phyloP scores from a whole-genome alignment of 2,888 invertebrate genomes.

The Heliconius sara region DNA sequence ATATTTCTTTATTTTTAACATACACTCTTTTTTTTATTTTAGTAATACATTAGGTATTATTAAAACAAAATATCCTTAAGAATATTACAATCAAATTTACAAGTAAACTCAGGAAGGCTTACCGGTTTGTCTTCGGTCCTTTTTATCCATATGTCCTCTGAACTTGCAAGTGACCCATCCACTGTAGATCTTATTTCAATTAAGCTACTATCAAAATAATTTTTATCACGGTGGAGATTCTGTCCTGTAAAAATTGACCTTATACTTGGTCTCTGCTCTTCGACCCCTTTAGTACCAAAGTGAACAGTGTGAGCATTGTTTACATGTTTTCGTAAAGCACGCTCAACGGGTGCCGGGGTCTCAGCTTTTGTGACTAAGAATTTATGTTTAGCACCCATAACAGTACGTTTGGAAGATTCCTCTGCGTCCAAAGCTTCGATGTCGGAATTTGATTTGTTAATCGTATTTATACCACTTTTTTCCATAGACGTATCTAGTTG shows the following conservation, averaged over 20 bases:
- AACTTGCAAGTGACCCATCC: constrained; percentile 85
- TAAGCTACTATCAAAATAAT: constrained; percentile 92
- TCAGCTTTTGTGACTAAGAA: constrained; percentile 73
- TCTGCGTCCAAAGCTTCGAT: constrained; percentile 56
- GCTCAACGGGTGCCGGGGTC: constrained; percentile 72
- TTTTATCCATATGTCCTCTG: constrained; percentile 89
- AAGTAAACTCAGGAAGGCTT: constrained; percentile 59
- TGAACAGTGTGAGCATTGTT: constrained; percentile 87
- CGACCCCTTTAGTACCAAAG: constrained; percentile 85
- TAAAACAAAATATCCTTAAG: no score
- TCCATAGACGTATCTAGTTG: constrained; percentile 46
- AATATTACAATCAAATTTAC: not conserved
- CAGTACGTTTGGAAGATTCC: constrained; percentile 69
- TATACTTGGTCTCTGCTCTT: constrained; percentile 84
- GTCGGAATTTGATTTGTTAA: constrained; percentile 45
- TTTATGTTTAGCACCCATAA: constrained; percentile 75
- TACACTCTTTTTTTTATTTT: no score
- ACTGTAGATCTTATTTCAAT: constrained; percentile 91
- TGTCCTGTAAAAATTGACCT: constrained; percentile 84
- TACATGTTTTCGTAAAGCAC: constrained; percentile 77
- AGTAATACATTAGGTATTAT: no score
- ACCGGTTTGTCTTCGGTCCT: constrained; percentile 85
- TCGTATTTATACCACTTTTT: constrained; percentile 52
- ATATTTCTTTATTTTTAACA: no score
- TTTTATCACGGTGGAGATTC: constrained; percentile 88